A percentile compares a stretch with the other conserved stretches of the same genome.
Conservation (phyloP, 2,797 vertebrate species). For the Muscicapa comitata region DNA sequence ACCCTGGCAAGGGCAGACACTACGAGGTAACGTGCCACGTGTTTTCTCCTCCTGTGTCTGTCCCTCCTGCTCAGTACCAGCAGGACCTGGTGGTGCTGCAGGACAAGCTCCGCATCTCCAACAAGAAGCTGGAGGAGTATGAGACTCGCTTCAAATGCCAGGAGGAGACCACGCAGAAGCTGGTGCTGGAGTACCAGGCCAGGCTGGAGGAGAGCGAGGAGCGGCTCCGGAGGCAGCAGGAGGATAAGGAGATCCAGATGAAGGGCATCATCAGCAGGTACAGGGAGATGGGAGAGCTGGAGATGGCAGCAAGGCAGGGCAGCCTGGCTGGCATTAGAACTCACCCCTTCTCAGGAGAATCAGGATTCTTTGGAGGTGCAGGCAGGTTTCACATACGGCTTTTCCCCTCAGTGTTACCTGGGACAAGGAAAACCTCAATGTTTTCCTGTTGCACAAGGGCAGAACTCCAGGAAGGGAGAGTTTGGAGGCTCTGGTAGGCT, state of each 20-base stretch:
- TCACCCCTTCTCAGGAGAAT: neutral
- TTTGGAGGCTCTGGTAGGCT: neutral
- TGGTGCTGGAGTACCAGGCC: constrained; percentile 95
- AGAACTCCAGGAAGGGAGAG: neutral
- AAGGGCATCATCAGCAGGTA: constrained; percentile 99
- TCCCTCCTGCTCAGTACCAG: constrained; percentile 79
- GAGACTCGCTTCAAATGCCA: constrained; percentile 93
- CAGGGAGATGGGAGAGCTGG: neutral
- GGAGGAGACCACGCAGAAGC: constrained; percentile 94
- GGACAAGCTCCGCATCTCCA: constrained; percentile 91
- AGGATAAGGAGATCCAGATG: constrained; percentile 99
- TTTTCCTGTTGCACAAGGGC: neutral
- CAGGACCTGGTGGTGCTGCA: constrained; percentile 93
- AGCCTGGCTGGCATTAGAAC: neutral
- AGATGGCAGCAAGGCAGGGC: neutral
- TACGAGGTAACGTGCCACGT: neutral
- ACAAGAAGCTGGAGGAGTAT: constrained; percentile 95
- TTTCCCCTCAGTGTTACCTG: neutral
- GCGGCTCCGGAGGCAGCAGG: constrained; percentile 90
- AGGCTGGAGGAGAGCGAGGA: constrained; percentile 96
- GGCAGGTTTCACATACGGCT: neutral
- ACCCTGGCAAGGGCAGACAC: neutral
- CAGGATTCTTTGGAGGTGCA: neutral
- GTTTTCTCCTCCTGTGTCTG: constrained; percentile 28
- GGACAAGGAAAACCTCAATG: neutral